These are phyloP conservation scores for Battus philenor DNA, from an alignment of 1,140 invertebrate genomes.

Conservation along the genomic window DNA sequence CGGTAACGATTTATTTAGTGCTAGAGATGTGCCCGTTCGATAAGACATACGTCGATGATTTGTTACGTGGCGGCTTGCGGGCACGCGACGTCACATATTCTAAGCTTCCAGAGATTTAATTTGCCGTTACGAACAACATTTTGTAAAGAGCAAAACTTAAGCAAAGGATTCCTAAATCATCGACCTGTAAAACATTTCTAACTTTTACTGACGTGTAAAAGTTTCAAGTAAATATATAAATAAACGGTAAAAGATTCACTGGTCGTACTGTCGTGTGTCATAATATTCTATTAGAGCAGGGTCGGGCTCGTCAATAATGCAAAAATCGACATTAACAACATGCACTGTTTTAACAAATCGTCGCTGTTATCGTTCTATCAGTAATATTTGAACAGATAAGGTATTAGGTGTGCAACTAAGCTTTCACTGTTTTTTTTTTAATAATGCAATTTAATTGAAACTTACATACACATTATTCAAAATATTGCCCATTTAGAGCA, in stretches of 20 bases:
- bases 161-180: too few relatives aligned
- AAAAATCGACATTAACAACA: constrained; percentile 60
- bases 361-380: constrained; percentile 52
- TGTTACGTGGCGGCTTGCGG: constrained; percentile 32
- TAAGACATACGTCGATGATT: constrained; percentile 55
- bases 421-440: not conserved
- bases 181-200: too few relatives aligned
- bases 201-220: too few relatives aligned
- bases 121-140: too few relatives aligned
- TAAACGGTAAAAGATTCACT: too few relatives aligned
- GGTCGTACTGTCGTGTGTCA: constrained; percentile 56
- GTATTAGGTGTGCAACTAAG: too few relatives aligned
- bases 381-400: too few relatives aligned
- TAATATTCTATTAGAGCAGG: constrained; percentile 56
- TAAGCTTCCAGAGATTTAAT: constrained; percentile 23
- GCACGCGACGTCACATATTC: constrained; percentile 37
- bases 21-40: constrained; percentile 60
- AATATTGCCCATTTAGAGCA: too few relatives aligned
- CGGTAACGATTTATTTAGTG: constrained; percentile 52
- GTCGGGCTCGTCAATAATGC: constrained; percentile 61
- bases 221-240: too few relatives aligned
- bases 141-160: too few relatives aligned
- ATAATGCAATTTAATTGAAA: too few relatives aligned
- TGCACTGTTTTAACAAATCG: constrained; percentile 56
- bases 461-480: too few relatives aligned